These are phyloP conservation scores for Rhea americana DNA, from an alignment of 2,113 vertebrate species.

Conservation along the genomic window DNA sequence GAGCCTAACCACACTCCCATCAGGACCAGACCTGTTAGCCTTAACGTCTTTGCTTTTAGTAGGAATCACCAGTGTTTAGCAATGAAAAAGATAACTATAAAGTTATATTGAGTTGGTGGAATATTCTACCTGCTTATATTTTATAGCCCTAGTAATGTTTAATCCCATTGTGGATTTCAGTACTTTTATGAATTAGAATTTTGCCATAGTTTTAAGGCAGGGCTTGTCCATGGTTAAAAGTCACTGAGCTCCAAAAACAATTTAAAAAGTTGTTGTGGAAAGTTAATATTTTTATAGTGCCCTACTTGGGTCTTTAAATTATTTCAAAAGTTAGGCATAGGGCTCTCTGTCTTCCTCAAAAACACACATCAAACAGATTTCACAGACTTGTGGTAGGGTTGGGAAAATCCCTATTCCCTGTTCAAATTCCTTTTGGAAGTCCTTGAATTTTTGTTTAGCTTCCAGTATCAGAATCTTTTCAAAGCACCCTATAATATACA, in stretches of 20 bases:
- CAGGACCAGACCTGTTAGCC: not conserved
- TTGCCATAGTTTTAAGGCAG: not conserved
- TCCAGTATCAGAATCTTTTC: slow-evolving; percentile 21
- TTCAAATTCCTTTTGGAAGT: slow-evolving; percentile 58
- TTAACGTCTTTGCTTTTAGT: not conserved
- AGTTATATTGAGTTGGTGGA: not conserved
- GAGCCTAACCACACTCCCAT: not conserved
- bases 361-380: slow-evolving; percentile 54
- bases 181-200: not conserved
- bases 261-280: not conserved
- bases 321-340: slow-evolving; percentile 11
- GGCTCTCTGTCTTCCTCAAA: slow-evolving; percentile 27
- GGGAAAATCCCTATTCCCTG: slow-evolving; percentile 51
- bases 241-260: not conserved
- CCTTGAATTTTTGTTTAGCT: slow-evolving; percentile 61
- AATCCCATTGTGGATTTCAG: not conserved
- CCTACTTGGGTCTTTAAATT: not conserved
- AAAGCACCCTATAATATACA: slow-evolving; percentile 41
- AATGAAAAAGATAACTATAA: not conserved
- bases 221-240: not conserved
- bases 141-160: not conserved
- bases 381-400: slow-evolving; percentile 25
- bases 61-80: not conserved
- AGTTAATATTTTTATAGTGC: not conserved
- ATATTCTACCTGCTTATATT: not conserved